Conservation (phyloP, 2,113 vertebrate genomes). For the Brachyhypopomus occidentalis region DNA sequence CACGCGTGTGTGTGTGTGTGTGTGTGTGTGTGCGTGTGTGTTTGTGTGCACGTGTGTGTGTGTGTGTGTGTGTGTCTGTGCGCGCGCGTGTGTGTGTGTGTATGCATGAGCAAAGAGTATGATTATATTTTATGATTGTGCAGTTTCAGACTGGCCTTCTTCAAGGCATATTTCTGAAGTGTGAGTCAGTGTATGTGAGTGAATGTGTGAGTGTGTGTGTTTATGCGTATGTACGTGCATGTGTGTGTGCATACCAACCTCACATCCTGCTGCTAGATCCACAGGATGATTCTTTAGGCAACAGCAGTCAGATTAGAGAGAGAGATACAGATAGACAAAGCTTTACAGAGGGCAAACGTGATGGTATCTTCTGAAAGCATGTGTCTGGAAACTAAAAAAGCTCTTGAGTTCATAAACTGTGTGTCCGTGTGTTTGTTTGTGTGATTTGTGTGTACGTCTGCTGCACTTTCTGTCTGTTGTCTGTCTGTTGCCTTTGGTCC, state of each 20-base stretch:
- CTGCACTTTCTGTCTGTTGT: not conserved
- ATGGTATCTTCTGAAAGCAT: no score
- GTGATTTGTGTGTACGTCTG: no score
- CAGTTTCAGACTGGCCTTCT: not conserved
- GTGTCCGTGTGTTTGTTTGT: not conserved
- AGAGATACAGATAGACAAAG: no score
- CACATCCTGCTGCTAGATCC: slow-evolving; percentile 15
- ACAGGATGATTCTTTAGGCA: not conserved
- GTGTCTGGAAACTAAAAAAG: not conserved
- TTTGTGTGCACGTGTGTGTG: no score
- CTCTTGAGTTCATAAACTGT: slow-evolving; percentile 3
- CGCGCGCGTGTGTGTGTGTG: no score
- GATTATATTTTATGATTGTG: slow-evolving; percentile 16
- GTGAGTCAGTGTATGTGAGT: no score
- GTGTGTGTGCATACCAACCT: not conserved
- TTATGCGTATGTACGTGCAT: not conserved
- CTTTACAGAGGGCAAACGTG: no score
- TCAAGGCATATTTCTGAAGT: not conserved
- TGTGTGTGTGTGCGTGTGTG: no score
- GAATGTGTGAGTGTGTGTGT: no score
- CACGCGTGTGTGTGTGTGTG: no score
- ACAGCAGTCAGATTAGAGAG: not conserved
- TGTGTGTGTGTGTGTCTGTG: no score
- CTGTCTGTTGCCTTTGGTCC: slow-evolving; percentile 2
- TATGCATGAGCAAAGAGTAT: no score